These are phyloP conservation scores for Lasioglossum leucozonium DNA, from an alignment of 2,888 invertebrate genomes.

Conservation along the genomic window DNA sequence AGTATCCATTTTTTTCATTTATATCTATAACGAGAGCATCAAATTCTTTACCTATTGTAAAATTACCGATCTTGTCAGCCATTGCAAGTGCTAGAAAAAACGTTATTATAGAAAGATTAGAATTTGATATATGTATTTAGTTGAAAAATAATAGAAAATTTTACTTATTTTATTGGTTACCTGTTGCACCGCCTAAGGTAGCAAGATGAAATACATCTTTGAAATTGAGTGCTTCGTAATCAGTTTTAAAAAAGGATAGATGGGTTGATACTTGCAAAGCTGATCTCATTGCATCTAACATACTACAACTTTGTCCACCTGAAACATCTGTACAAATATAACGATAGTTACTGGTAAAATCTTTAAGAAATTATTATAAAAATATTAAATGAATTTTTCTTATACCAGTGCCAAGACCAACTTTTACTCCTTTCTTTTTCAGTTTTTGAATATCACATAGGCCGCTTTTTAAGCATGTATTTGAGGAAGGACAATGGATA, in stretches of 20 bases:
- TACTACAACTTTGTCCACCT: constrained; percentile 92
- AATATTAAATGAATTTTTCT: constrained; percentile 21
- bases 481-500: constrained; percentile 95
- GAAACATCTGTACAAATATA: constrained; percentile 88
- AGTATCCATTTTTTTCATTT: constrained; percentile 84
- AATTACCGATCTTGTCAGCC: constrained; percentile 91
- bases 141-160: constrained; percentile 7
- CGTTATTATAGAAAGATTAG: not conserved
- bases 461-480: constrained; percentile 92
- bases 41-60: constrained; percentile 92
- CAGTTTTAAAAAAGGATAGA: constrained; percentile 86
- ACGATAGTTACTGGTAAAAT: not conserved
- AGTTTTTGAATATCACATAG: constrained; percentile 91
- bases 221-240: constrained; percentile 87
- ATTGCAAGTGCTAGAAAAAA: constrained; percentile 89
- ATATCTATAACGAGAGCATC: constrained; percentile 93
- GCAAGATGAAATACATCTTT: constrained; percentile 93
- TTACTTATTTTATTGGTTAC: constrained; percentile 82
- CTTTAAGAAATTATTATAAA: not conserved
- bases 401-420: constrained; percentile 94
- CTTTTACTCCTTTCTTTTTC: constrained; percentile 87
- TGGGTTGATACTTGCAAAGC: constrained; percentile 91
- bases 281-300: constrained; percentile 90
- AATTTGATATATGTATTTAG: not conserved
- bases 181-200: constrained; percentile 94